Percentiles rank a stretch among this genome's conserved stretches.
These are phyloP conservation scores for Lasioglossum morio DNA, from an alignment of 2,888 invertebrate genomes.

Conservation along the genomic window DNA sequence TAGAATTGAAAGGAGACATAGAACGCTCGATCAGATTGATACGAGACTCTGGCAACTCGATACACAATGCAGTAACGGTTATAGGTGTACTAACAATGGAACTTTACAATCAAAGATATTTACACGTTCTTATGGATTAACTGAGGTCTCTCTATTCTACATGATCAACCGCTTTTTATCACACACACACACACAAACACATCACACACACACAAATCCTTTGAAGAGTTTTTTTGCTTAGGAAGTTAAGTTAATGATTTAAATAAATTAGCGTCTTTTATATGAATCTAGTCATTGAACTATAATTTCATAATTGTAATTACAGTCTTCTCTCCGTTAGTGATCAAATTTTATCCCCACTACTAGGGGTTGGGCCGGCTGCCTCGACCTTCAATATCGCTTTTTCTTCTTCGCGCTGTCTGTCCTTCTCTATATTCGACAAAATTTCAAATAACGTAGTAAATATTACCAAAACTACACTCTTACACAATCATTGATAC, in stretches of 20 bases:
- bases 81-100: conserved; percentile 85
- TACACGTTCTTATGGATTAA: conserved; percentile 74
- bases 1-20: conserved; percentile 83
- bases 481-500: not conserved
- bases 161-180: conserved; percentile 22
- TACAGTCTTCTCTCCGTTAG: not conserved
- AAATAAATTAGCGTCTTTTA: conserved; percentile 20
- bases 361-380: not conserved
- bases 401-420: not conserved
- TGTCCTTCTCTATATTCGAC: not conserved
- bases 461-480: not conserved
- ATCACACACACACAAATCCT: not conserved
- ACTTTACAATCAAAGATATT: conserved; percentile 84
- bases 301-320: conserved; percentile 17
- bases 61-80: conserved; percentile 86
- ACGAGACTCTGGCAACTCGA: conserved; percentile 86
- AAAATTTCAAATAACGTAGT: not conserved
- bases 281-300: conserved; percentile 34
- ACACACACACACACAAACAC: not conserved
- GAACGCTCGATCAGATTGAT: conserved; percentile 84
- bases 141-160: conserved; percentile 24
- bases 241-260: conserved; percentile 11
- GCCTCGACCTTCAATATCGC: not conserved
- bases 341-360: not conserved
- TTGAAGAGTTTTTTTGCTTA: conserved; percentile 20